Base-by-base conservation (phyloP, 2,797 vertebrate species). In the Carapus acus region DNA sequence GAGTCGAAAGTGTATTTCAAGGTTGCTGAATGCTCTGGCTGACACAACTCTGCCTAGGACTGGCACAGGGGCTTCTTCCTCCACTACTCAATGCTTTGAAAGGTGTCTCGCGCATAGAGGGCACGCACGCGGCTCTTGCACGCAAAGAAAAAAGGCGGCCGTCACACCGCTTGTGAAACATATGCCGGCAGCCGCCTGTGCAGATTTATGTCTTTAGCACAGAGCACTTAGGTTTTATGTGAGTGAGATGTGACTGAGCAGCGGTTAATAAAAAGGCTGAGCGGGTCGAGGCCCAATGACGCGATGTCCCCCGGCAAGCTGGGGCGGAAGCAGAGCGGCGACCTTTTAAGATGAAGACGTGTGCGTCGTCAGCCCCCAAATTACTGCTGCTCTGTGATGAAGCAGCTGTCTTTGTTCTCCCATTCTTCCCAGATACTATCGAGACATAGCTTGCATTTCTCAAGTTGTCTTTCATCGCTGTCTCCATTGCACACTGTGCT, bases 361-460 rank as follows among this genome's bases (percentile, higher is more conserved):
- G 61, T 78, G 69, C 62, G 61, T 74, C 76, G 69, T 36, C 14
- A 15, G n/a, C 14, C 34, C 14, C 34, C 56, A 77, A 83, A 83
- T 82, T 76, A 70, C 74, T 38, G 44, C 12, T 45, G 69, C 69
- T 65, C 56, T 54, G 59, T 60, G 75, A 62, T 69, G 49, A 56
- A 80, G 75, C 58, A 73, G 69, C 24, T 16, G 63, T 38, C 75
- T 85, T 83, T 84, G 71, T 84, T 83, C 82, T 77, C 65, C 71
- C 54, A 66, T 70, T 64, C 59, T 62, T 9, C 24, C 56, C 62
- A 77, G 83, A 86, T 85, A 81, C 70, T 63, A 86, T 83, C 81
- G 72, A 69, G 77, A 79, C 79, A 80, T 78, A 67, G 71, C 76
- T 76, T 71, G 77, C 49, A 72, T 85, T 85, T 80, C 77, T 83